Percentiles rank a stretch among this genome's conserved stretches.
phyloP scores from a whole-genome alignment of 2,113 vertebrate genomes.

The Dermatemys mawii region DNA sequence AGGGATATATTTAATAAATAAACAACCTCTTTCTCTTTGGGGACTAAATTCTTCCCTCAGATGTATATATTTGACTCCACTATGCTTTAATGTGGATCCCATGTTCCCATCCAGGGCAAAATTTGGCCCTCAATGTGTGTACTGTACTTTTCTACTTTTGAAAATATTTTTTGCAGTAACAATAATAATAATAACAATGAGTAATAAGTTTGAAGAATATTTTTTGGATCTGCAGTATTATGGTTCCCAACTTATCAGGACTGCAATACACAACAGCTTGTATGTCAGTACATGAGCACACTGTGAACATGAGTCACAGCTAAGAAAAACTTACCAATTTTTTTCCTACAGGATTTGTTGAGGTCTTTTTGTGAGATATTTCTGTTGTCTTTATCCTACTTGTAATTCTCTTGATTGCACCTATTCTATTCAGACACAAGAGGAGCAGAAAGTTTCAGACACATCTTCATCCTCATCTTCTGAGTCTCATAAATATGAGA shows the following conservation, averaged over 20 bases:
- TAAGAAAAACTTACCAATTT: background rate
- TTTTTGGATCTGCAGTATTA: slow-evolving; percentile 4
- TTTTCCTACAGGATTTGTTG: background rate
- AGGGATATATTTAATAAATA: rapidly evolving
- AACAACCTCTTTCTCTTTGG: background rate
- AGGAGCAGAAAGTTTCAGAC: background rate
- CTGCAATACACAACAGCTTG: slow-evolving; percentile 42
- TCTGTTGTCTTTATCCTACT: background rate
- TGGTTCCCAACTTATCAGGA: slow-evolving; percentile 9
- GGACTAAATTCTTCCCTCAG: background rate
- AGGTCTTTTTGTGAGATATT: background rate
- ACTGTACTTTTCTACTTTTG: background rate
- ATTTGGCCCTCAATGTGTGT: background rate
- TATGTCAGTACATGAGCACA: background rate
- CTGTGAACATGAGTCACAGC: background rate
- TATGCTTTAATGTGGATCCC: background rate
- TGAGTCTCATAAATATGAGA: background rate
- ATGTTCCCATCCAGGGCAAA: background rate
- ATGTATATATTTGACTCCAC: background rate
- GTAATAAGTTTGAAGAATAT: background rate
- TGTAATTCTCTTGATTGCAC: background rate
- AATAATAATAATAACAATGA: background rate
- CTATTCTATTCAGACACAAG: background rate
- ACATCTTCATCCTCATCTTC: background rate
- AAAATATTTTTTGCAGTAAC: background rate